These are phyloP conservation scores for Geotrypetes seraphini DNA, from an alignment of 2,797 vertebrate species.

Conservation along the genomic window DNA sequence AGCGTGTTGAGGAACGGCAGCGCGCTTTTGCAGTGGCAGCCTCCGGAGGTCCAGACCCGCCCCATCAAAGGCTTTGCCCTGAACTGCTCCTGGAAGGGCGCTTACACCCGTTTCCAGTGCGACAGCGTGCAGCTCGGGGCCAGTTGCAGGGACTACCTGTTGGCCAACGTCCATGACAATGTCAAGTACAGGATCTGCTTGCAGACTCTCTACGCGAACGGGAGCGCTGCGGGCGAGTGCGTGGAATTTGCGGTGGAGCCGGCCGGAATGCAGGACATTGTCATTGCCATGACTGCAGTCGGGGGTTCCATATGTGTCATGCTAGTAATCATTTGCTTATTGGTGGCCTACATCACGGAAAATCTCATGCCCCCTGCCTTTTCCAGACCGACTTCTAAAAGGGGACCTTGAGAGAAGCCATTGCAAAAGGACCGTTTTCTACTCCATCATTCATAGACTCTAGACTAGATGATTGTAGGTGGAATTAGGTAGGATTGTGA, in stretches of 20 bases:
- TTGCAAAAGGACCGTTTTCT: no score
- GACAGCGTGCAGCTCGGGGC: conserved; percentile 74
- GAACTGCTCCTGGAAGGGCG: conserved; percentile 91
- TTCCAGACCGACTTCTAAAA: conserved; percentile 4
- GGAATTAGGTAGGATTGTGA: no score
- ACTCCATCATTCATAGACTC: no score
- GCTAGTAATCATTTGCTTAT: conserved; percentile 93
- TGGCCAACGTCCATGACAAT: conserved; percentile 78
- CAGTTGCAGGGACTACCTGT: conserved; percentile 79
- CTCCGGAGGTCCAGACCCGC: conserved; percentile 5
- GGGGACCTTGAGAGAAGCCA: background rate
- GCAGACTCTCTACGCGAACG: conserved; percentile 41
- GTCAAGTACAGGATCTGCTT: conserved; percentile 88
- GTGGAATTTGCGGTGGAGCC: conserved; percentile 81
- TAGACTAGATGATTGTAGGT: no score
- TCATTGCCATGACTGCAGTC: conserved; percentile 94
- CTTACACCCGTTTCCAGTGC: conserved; percentile 87
- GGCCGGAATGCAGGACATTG: conserved; percentile 87
- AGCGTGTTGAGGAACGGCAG: conserved; percentile 82
- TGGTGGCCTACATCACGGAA: conserved; percentile 95
- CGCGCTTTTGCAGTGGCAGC: conserved; percentile 81
- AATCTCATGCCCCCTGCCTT: conserved; percentile 80
- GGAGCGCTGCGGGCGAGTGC: conserved; percentile 51
- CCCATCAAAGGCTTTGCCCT: conserved; percentile 64
- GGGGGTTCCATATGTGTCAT: conserved; percentile 96